These are phyloP conservation scores for Urocitellus parryii DNA, from an alignment of 2,113 vertebrate species.

Conservation along the genomic window DNA sequence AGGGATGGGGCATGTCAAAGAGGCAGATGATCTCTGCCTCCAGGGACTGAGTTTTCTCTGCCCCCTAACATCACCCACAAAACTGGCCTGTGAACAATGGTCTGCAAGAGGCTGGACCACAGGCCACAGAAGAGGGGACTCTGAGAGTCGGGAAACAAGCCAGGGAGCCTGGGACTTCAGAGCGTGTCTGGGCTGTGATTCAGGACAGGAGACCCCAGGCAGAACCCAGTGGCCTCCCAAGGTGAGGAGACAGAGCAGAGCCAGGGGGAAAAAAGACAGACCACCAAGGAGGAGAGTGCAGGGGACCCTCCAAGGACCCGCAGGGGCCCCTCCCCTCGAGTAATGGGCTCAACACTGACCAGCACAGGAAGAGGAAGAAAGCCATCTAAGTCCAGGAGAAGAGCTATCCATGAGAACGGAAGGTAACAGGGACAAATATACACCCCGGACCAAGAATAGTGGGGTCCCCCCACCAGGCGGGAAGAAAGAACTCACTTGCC, in stretches of 20 bases:
- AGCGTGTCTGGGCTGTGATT: neutral
- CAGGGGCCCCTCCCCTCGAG: accelerated
- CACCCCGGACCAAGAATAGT: accelerated
- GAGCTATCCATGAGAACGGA: accelerated
- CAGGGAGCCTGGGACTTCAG: accelerated
- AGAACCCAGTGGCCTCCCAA: neutral
- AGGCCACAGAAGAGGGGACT: neutral
- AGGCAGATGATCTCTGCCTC: neutral
- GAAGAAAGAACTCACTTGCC: neutral
- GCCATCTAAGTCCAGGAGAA: neutral
- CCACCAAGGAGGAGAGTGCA: neutral
- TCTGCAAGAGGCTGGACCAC: neutral
- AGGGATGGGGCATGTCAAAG: neutral
- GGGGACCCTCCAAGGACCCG: neutral
- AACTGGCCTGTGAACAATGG: neutral
- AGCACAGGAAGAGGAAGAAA: accelerated
- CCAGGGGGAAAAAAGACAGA: neutral
- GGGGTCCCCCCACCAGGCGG: too few species aligned
- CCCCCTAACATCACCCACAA: accelerated
- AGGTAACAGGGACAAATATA: accelerated
- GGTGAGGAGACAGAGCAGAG: neutral
- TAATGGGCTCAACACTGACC: accelerated
- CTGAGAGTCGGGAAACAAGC: accelerated
- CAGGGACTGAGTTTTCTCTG: neutral
- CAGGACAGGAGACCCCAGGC: neutral